Evolutionary conservation across 2,797 vertebrate species (phyloP), one percentile per base, ranked within the genome.

Genomic region (Australoheros facetus): DNA sequence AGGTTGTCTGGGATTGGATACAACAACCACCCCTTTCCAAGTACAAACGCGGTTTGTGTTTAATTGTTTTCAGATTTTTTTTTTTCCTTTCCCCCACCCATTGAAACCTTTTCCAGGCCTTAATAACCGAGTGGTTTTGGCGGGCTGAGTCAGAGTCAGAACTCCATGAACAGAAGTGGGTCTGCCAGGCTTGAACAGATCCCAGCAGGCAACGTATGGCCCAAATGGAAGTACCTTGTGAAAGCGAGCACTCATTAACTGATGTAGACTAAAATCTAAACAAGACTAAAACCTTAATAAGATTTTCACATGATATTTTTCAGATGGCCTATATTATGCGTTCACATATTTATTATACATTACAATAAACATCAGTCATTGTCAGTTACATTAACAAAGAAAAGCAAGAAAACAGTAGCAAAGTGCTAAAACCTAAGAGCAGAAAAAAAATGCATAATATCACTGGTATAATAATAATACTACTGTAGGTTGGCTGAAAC

Each of bases 21-120:
- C 90, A 93, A 90, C 92, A 92, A 90, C 91, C 93, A 93, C 90
- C 92, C 91, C 90, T 90, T 88, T 88, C 75, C 74, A 85, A 94
- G 88, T 94, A 93, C 92, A 94, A 94, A 94, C 74, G 81, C 34
- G 87, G 92, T 93, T 93, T 94, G 87, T 87, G 82, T 94, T 93
- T 94, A 95, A 95, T 95, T 94, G 91, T 92, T 94, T 91, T 94
- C 94, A 95, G 94, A 95, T 26, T 93, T 92, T 92, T 83, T 91
- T 89, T 86, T 90, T 71, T 55, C 51, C 56, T 80, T 79, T 30
- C 42, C 73, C 23, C 71, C 56, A 66, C 80, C 85, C 77, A 81
- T 74, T 85, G 90, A 84, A 85, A 70, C 77, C 23, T 72, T 86
- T 93, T 92, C 88, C 87, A 90, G 78, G 75, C 78, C 85, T 90